Percentiles rank a stretch among this genome's conserved stretches.
Conservation (phyloP, 2,888 invertebrate genomes). For the Geophilus truncorum region DNA sequence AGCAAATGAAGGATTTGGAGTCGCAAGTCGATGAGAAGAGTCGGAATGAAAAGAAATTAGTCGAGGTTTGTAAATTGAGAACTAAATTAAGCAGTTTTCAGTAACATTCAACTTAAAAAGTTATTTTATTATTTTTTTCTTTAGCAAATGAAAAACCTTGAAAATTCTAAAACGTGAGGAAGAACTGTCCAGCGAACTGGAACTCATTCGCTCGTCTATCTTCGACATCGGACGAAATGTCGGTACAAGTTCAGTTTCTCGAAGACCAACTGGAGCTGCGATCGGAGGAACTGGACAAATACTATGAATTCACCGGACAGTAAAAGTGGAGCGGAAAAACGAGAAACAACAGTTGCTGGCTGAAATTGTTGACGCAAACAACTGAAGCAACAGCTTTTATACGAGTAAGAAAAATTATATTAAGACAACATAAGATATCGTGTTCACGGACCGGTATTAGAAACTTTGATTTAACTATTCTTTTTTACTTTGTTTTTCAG, state of each 20-base stretch:
- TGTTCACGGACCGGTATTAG: too few relatives aligned
- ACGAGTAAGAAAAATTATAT: too few relatives aligned
- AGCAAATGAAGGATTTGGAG: constrained; percentile 71
- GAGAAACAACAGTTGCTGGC: too few relatives aligned
- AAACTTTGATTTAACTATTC: too few relatives aligned
- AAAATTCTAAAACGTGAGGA: constrained; percentile 44
- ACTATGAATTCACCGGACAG: constrained; percentile 45
- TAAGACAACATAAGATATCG: too few relatives aligned
- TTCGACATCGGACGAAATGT: constrained; percentile 41
- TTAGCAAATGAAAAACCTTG: constrained; percentile 46
- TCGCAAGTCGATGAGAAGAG: constrained; percentile 65
- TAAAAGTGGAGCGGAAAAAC: constrained; percentile 63
- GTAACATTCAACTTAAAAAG: too few relatives aligned
- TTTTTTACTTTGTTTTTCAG: too few relatives aligned
- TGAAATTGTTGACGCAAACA: too few relatives aligned
- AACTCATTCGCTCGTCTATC: constrained; percentile 36
- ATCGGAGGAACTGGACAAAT: constrained; percentile 38
- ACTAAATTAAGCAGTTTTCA: not conserved
- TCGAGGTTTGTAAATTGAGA: not conserved
- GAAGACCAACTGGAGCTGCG: constrained; percentile 49
- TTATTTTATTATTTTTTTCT: constrained; percentile 7
- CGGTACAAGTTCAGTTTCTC: constrained; percentile 52
- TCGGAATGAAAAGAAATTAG: constrained; percentile 56
- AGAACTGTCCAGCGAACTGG: constrained; percentile 37
- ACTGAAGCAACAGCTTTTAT: too few relatives aligned